These are phyloP conservation scores for Eupithecia abbreviata DNA, from an alignment of 2,888 invertebrate genomes.

Conservation along the genomic window DNA sequence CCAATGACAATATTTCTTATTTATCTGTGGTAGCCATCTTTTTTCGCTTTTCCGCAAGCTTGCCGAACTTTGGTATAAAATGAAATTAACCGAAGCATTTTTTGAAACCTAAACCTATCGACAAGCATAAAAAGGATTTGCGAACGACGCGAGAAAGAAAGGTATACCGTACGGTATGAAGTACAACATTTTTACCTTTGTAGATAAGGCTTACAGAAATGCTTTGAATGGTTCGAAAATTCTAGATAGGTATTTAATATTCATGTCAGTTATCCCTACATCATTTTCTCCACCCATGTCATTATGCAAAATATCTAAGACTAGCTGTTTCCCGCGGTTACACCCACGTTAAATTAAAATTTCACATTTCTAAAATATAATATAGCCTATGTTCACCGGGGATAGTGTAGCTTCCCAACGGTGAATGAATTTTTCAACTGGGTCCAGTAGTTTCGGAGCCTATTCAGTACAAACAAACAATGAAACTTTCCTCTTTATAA, in stretches of 20 bases:
- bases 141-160: background rate
- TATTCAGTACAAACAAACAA: no score
- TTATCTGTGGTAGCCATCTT: constrained; percentile 38
- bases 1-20: constrained; percentile 38
- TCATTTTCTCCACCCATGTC: background rate
- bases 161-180: background rate
- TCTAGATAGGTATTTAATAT: background rate
- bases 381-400: no score
- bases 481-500: no score
- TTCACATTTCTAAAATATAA: no score
- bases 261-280: background rate
- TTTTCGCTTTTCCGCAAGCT: constrained; percentile 40
- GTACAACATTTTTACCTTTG: background rate
- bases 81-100: background rate
- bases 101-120: constrained; percentile 3
- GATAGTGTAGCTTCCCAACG: no score
- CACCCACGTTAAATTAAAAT: no score
- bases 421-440: no score
- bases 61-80: background rate
- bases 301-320: background rate
- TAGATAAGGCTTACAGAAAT: background rate
- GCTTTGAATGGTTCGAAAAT: background rate
- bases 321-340: no score
- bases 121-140: background rate
- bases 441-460: no score